Base-by-base conservation (phyloP, 2,888 invertebrate species). In the Drosophila imparisetae region DNA sequence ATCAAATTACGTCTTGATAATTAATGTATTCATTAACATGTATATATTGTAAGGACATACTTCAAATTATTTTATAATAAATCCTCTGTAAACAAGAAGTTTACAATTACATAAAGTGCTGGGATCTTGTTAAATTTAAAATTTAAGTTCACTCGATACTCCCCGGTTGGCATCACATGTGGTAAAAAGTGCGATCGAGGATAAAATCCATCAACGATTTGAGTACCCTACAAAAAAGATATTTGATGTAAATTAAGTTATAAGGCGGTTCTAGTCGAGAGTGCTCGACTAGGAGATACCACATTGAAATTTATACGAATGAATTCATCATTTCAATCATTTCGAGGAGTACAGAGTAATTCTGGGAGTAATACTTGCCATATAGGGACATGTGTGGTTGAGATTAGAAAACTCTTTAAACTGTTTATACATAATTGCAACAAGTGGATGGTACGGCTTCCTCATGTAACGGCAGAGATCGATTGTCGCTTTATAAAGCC, bases 111-210 rank as follows among this genome's bases (percentile, higher is more conserved):
- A 10, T 40, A 40, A 4, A n/a, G 1, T 1, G 4, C 10, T 40
- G 10, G 40, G 0, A 0, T n/a, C n/a, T 40, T 40, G 10, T 4
- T n/a, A 10, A 10, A 4, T 40, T 4, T 4, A 10, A 40, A n/a
- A 10, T n/a, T n/a, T 40, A n/a, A 40, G 10, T n/a, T n/a, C n/a
- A 40, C 4, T 4, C n/a, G 40, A 10, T 40, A 40, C 4, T 40
- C 40, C n/a, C n/a, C 40, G 4, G 40, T n/a, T 40, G 40, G 40
- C 4, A 0, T 0, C 0, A n/a, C 1, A n/a, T 1, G 2, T n/a
- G 10, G 40, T n/a, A 40, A 1, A 10, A 40, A 1, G 4, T 2
- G 2, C 2, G 4, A 2, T 4, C 4, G 40, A 2, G 1, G n/a
- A 40, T 40, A 40, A 2, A 10, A 10, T 10, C 40, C 40, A 2